Evolutionary conservation across 2,113 vertebrate genomes (phyloP).

Genomic region (Caloenas nicobarica): DNA sequence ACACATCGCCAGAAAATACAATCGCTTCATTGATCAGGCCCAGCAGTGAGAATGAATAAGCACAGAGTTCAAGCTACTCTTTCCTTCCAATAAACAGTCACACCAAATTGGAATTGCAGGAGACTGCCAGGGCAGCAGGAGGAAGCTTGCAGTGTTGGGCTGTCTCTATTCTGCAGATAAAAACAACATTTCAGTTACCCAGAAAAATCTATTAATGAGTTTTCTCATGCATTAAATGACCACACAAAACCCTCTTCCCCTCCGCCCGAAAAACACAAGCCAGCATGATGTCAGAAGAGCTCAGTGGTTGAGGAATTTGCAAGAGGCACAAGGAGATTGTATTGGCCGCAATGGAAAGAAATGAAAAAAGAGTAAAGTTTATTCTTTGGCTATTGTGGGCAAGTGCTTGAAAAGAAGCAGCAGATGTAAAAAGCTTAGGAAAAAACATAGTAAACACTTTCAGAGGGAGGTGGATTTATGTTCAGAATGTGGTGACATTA

Average conservation of each 20-base stretch:
- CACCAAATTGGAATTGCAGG: conserved; percentile 23
- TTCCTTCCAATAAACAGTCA: conserved; percentile 29
- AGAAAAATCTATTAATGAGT: conserved; percentile 55
- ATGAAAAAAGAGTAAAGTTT: not conserved
- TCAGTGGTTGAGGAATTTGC: not conserved
- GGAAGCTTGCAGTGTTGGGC: not conserved
- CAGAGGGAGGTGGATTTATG: not conserved
- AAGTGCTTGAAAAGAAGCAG: not conserved
- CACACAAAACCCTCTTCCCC: conserved; percentile 50
- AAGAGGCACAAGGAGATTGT: not conserved
- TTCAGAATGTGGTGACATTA: not conserved
- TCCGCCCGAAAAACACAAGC: conserved; percentile 21
- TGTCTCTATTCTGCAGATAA: conserved; percentile 10
- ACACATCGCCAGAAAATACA: conserved; percentile 1
- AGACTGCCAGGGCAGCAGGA: conserved; percentile 27
- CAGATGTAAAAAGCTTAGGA: not conserved
- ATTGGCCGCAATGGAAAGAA: not conserved
- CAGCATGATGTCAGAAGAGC: conserved; percentile 13
- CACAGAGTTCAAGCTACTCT: not conserved
- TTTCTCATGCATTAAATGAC: conserved; percentile 66
- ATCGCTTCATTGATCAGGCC: conserved; percentile 22
- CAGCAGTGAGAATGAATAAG: conserved; percentile 1
- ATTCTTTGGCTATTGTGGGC: not conserved
- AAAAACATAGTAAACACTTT: not conserved
- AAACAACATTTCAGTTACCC: conserved; percentile 49